These are phyloP conservation scores for Hyposmocoma kahamanoa DNA, from an alignment of 1,140 invertebrate species.

Conservation along the genomic window DNA sequence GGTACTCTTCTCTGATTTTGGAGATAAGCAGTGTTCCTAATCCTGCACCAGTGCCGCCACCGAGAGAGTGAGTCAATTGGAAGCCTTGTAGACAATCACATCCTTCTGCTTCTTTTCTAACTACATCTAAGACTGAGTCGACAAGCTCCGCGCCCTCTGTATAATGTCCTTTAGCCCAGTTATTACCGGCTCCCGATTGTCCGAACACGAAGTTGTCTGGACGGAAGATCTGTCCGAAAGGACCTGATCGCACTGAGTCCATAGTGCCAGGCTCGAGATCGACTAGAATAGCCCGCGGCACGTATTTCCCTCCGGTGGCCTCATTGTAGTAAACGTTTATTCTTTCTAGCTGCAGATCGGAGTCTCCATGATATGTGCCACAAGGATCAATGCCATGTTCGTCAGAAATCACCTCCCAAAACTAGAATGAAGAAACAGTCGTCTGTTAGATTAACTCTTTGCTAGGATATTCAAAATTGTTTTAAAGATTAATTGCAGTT, in stretches of 20 bases:
- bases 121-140: slow-evolving; percentile 90
- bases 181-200: slow-evolving; percentile 82
- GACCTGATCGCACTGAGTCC: slow-evolving; percentile 85
- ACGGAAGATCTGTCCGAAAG: slow-evolving; percentile 86
- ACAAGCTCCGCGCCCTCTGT: slow-evolving; percentile 95
- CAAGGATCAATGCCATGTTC: slow-evolving; percentile 93
- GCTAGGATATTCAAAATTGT: too few species aligned
- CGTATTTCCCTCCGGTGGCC: slow-evolving; percentile 90
- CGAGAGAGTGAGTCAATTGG: slow-evolving; percentile 79
- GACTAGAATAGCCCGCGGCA: slow-evolving; percentile 90
- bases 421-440: too few species aligned
- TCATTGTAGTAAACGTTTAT: slow-evolving; percentile 97
- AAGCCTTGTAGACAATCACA: slow-evolving; percentile 83
- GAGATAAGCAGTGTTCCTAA: slow-evolving; percentile 81
- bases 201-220: slow-evolving; percentile 88
- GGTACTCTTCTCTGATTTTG: slow-evolving; percentile 81
- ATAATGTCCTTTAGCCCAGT: slow-evolving; percentile 94
- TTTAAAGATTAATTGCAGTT: too few species aligned
- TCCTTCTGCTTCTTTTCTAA: slow-evolving; percentile 88
- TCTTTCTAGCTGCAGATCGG: slow-evolving; percentile 89
- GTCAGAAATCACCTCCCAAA: slow-evolving; percentile 83
- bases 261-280: slow-evolving; percentile 93
- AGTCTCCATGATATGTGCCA: slow-evolving; percentile 89
- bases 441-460: too few species aligned
- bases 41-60: slow-evolving; percentile 84